Conservation (phyloP, 2,797 vertebrate genomes). For the Sebastiscus albofasciatus region DNA sequence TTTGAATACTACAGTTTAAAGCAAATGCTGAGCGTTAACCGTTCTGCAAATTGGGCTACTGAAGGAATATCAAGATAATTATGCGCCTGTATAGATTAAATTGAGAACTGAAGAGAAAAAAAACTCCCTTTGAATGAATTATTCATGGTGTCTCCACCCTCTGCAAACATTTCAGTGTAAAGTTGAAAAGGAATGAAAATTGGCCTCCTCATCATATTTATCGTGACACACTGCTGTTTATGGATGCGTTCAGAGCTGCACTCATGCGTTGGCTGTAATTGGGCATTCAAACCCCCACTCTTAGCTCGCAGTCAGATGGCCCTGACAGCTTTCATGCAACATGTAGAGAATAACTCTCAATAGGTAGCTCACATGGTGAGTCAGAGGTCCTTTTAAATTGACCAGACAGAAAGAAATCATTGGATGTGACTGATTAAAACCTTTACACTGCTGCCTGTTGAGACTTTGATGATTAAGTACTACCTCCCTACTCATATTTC, state of each 20-base stretch:
- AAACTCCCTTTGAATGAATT: constrained; percentile 45
- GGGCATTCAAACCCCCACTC: constrained; percentile 39
- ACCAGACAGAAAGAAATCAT: constrained; percentile 52
- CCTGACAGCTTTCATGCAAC: constrained; percentile 67
- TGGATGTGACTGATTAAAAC: constrained; percentile 68
- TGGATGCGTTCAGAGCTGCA: constrained; percentile 14
- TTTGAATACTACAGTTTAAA: constrained; percentile 65
- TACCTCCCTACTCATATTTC: constrained; percentile 28
- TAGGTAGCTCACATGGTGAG: constrained; percentile 45
- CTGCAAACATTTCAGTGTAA: constrained; percentile 56
- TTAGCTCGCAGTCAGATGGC: constrained; percentile 68
- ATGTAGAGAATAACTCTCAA: constrained; percentile 47
- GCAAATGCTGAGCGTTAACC: constrained; percentile 48
- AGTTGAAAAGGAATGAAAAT: constrained; percentile 52
- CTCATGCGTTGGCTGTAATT: constrained; percentile 38
- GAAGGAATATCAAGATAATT: constrained; percentile 61
- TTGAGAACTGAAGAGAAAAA: constrained; percentile 25
- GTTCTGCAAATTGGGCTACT: constrained; percentile 52
- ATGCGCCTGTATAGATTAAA: constrained; percentile 53
- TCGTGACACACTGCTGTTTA: constrained; percentile 32
- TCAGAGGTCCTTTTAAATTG: constrained; percentile 45
- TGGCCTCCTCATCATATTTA: constrained; percentile 45
- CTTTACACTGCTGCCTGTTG: constrained; percentile 47
- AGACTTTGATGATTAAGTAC: constrained; percentile 65
- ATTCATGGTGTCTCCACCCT: constrained; percentile 60